Percentiles rank a stretch among this genome's conserved stretches.
These are phyloP conservation scores for Heliconius nattereri DNA, from an alignment of 1,140 invertebrate genomes.

Conservation along the genomic window DNA sequence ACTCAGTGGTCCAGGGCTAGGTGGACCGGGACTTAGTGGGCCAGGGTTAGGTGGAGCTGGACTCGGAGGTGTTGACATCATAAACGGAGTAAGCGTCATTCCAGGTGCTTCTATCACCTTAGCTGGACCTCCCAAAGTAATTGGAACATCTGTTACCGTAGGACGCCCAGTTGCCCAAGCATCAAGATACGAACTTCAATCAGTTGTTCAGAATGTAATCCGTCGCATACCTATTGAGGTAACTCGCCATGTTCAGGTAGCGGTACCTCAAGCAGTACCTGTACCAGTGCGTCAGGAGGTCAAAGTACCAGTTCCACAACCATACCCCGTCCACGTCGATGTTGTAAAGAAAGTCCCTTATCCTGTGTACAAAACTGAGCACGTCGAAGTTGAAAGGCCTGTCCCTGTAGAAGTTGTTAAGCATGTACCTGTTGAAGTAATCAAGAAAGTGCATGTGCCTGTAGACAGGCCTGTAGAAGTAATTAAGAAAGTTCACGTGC, in stretches of 20 bases:
- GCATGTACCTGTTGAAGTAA: slow-evolving; percentile 69
- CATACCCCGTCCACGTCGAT: slow-evolving; percentile 75
- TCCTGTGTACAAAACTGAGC: slow-evolving; percentile 71
- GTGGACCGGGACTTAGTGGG: neutral
- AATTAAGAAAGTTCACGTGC: slow-evolving; percentile 74
- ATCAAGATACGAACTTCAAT: slow-evolving; percentile 69
- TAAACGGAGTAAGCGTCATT: neutral
- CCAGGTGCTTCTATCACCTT: neutral
- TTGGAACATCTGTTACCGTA: slow-evolving; percentile 63
- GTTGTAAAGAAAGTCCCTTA: slow-evolving; percentile 75
- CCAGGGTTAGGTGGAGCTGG: neutral
- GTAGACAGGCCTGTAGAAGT: slow-evolving; percentile 75
- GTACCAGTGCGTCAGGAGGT: slow-evolving; percentile 72
- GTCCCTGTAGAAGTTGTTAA: slow-evolving; percentile 74
- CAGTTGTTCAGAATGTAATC: slow-evolving; percentile 70
- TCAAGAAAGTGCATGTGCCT: slow-evolving; percentile 70
- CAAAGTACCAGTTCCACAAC: slow-evolving; percentile 73
- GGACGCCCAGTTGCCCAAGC: slow-evolving; percentile 50
- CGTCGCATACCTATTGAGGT: slow-evolving; percentile 70
- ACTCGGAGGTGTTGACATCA: neutral
- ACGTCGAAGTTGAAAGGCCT: slow-evolving; percentile 73
- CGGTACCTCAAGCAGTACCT: slow-evolving; percentile 66
- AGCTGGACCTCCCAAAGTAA: slow-evolving; percentile 55
- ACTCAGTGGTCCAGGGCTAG: neutral
- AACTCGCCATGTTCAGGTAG: slow-evolving; percentile 66